phyloP scores from a whole-genome alignment of 2,888 invertebrate species.

The Dicyrtoma fusca region DNA sequence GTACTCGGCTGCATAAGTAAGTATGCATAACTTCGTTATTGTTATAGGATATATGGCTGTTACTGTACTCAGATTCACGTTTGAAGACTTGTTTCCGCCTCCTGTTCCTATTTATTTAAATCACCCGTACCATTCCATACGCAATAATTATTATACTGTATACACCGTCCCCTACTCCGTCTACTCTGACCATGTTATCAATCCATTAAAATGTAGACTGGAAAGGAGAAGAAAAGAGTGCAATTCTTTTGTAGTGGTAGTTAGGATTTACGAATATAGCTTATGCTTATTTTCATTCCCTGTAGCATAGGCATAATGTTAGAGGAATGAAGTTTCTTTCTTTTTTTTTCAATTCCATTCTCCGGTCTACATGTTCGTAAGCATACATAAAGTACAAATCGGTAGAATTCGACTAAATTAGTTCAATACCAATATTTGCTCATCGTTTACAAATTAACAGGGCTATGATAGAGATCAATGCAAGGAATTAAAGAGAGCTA shows the following conservation, averaged over 20 bases:
- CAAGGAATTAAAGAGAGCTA: too few species aligned
- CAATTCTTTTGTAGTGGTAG: too few species aligned
- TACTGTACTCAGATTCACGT: not conserved
- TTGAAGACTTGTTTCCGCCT: not conserved
- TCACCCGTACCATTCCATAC: not conserved
- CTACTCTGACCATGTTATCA: too few species aligned
- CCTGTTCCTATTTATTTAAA: conserved; percentile 1
- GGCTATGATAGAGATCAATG: too few species aligned
- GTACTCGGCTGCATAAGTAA: too few species aligned
- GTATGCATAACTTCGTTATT: too few species aligned
- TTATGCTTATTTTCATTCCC: too few species aligned
- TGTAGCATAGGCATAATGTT: not conserved
- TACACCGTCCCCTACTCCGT: too few species aligned
- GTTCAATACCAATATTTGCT: too few species aligned
- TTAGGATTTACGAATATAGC: too few species aligned
- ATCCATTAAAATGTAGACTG: not conserved
- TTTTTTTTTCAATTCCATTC: not conserved
- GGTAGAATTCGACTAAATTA: too few species aligned
- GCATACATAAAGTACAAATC: not conserved
- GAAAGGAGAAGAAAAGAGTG: not conserved
- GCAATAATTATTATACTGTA: not conserved
- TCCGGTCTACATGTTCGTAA: not conserved
- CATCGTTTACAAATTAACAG: too few species aligned
- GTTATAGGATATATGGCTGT: not conserved
- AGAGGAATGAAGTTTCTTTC: not conserved